These are phyloP conservation scores for Loripinus fragilis DNA, from an alignment of 2,888 invertebrate species.

Conservation along the genomic window DNA sequence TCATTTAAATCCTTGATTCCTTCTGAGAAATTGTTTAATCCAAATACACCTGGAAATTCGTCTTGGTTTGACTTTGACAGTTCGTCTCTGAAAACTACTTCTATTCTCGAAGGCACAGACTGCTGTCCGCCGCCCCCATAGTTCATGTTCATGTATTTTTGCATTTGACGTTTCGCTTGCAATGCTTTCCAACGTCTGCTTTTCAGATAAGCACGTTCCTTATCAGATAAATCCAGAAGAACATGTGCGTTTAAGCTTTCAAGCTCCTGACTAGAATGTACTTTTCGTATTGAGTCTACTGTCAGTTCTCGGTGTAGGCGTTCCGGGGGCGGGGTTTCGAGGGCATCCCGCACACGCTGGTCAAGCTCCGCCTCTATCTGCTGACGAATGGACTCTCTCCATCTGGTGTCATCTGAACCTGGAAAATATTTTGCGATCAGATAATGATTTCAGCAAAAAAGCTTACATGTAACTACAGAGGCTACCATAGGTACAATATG, in stretches of 20 bases:
- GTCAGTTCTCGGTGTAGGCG: conserved; percentile 55
- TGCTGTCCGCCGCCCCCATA: conserved; percentile 51
- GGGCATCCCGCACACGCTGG: conserved; percentile 79
- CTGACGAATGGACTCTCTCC: conserved; percentile 76
- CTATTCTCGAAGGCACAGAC: conserved; percentile 58
- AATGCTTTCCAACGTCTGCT: conserved; percentile 71
- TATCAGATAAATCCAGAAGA: conserved; percentile 70
- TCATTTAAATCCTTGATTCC: conserved; percentile 72
- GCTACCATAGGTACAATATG: too few relatives aligned
- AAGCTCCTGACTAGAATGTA: conserved; percentile 55
- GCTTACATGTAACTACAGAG: too few relatives aligned
- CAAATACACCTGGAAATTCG: conserved; percentile 75
- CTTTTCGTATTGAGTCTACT: conserved; percentile 39
- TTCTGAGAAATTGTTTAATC: conserved; percentile 71
- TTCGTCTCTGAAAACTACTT: conserved; percentile 71
- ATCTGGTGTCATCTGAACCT: conserved; percentile 73
- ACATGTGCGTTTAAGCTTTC: conserved; percentile 76
- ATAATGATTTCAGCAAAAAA: too few relatives aligned
- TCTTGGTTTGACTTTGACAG: conserved; percentile 76
- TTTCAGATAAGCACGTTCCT: conserved; percentile 70
- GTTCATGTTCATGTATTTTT: conserved; percentile 65
- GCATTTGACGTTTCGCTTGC: conserved; percentile 70
- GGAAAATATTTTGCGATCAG: too few relatives aligned
- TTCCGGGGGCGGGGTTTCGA: conserved; percentile 81
- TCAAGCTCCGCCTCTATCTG: conserved; percentile 81